Evolutionary conservation across 2,797 vertebrate genomes (phyloP), one percentile per base, ranked within the genome.

Genomic region (Melanotaenia trifasciata): DNA sequence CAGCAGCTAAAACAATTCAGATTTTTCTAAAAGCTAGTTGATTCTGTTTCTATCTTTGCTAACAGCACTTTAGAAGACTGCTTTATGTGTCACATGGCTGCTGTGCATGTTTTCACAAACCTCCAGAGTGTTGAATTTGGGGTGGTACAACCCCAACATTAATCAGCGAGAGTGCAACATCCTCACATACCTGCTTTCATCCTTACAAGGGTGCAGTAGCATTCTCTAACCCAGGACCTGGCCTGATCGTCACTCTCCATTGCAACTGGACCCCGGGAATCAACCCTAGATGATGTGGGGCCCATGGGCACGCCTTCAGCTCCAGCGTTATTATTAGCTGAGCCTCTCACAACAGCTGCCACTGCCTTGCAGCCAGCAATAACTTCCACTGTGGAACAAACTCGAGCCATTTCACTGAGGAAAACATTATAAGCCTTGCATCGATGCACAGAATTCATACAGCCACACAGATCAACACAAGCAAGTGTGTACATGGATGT

Each of bases 281-380:
- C 84, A 81, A 78, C 80, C 64, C 64, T 30, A 57, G 67, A 83
- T 43, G 77, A 84, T 40, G 70, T 43, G 77, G 75, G 81, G 81
- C 81, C 80, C 24, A 35, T 18, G 67, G 79, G 72, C 72, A 69
- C 78, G 86, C 72, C 11, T 70, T 83, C 72, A 74, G 59, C 86
- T 84, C 68, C 9, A 36, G 61, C 74, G 80, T 86, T 92, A 93
- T 93, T 92, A 89, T 94, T 92, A 92, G 89, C 84, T 76, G 77
- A 78, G 76, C 67, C 79, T 30, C 81, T 83, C 64, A 32, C 66
- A 84, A 80, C 92, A 93, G 92, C 90, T 93, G 92, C 87, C 67
- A 5, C 84, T 67, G 67, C 78, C 76, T 81, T 64, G 80, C 83
- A 85, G 80, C 81, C 72, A 59, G 80, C 82, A 72, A 84, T 81